These are phyloP conservation scores for Drosophila paracracens DNA, from an alignment of 2,888 invertebrate genomes.

Conservation along the genomic window DNA sequence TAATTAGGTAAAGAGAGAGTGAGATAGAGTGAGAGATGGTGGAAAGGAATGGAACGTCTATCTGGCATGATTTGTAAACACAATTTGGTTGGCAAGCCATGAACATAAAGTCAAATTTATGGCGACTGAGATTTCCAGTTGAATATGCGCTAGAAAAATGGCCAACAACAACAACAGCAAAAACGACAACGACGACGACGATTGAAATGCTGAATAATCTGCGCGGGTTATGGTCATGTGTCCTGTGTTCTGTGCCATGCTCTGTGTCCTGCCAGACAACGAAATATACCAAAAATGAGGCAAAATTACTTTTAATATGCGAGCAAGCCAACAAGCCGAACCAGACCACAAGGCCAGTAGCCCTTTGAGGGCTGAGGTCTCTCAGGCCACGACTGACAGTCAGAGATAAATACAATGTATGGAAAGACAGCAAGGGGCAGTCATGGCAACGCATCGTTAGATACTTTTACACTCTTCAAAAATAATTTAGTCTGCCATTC, in stretches of 20 bases:
- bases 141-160: conserved; percentile 56
- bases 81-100: conserved; percentile 75
- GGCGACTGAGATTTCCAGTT: conserved; percentile 70
- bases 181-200: conserved; percentile 19
- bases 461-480: conserved; percentile 4
- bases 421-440: conserved; percentile 27
- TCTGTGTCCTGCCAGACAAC: conserved; percentile 48
- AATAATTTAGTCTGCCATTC: background rate
- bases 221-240: conserved; percentile 49
- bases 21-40: background rate
- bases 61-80: conserved; percentile 75
- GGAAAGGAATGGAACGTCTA: conserved; percentile 14
- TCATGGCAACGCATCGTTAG: conserved; percentile 28
- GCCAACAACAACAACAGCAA: conserved; percentile 16
- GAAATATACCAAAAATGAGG: conserved; percentile 76
- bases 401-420: conserved; percentile 73
- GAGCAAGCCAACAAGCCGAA: conserved; percentile 25
- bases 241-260: conserved; percentile 2
- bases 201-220: conserved; percentile 77
- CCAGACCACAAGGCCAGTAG: conserved; percentile 16
- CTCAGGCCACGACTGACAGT: conserved; percentile 52
- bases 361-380: conserved; percentile 7
- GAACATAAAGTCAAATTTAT: conserved; percentile 81
- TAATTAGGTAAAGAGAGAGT: conserved; percentile 59
- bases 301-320: conserved; percentile 78